Evolutionary conservation across 1,140 invertebrate genomes (phyloP).

Genomic region (Pararge aegeria): DNA sequence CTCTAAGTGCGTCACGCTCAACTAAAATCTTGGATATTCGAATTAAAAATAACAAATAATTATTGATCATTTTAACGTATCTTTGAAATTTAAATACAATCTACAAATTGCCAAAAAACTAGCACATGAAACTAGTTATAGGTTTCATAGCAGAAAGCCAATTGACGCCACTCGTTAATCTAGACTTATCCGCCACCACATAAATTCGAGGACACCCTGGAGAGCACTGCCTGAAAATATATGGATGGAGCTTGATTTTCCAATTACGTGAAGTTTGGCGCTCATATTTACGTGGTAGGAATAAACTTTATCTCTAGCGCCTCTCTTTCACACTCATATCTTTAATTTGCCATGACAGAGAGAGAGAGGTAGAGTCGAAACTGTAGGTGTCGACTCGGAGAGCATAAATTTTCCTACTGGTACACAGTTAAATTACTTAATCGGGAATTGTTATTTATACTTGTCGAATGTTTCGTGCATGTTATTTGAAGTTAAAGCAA

Average conservation of each 20-base stretch:
- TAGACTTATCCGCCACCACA: constrained; percentile 42
- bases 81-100: too few relatives aligned
- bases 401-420: not conserved
- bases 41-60: too few relatives aligned
- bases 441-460: not conserved
- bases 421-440: not conserved
- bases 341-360: constrained; percentile 1
- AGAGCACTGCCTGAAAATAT: constrained; percentile 42
- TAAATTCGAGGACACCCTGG: constrained; percentile 45
- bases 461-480: not conserved
- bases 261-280: constrained; percentile 59
- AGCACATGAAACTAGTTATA: too few relatives aligned
- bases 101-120: too few relatives aligned
- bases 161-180: constrained; percentile 34
- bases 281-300: constrained; percentile 58
- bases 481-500: not conserved
- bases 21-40: too few relatives aligned
- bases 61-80: too few relatives aligned
- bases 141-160: constrained; percentile 10
- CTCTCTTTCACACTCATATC: not conserved
- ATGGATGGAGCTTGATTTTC: constrained; percentile 61
- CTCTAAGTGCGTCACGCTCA: too few relatives aligned
- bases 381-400: not conserved
- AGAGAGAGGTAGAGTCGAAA: not conserved
- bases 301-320: constrained; percentile 37